A percentile compares a stretch with the other conserved stretches of the same genome.
Conservation (phyloP, 2,888 invertebrate genomes). For the Apocheima hispidaria region DNA sequence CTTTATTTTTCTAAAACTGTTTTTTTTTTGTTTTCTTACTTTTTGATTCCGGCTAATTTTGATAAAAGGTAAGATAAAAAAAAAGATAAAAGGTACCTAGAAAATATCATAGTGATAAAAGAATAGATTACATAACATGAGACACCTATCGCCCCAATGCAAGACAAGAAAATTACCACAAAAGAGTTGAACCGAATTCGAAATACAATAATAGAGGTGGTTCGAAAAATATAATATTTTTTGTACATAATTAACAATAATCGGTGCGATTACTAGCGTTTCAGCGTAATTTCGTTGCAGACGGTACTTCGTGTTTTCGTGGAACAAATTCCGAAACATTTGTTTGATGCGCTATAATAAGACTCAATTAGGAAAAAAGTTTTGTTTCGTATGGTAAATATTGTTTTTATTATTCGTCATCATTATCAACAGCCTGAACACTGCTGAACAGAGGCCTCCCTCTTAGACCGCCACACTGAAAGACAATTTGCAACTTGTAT, state of each 20-base stretch:
- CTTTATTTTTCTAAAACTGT: too few species aligned
- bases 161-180: conserved; percentile 50
- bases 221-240: conserved; percentile 62
- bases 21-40: too few species aligned
- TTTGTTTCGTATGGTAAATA: conserved; percentile 57
- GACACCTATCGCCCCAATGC: conserved; percentile 14
- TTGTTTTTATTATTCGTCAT: conserved; percentile 29
- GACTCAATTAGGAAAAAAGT: conserved; percentile 81
- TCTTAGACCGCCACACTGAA: too few species aligned
- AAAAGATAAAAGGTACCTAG: too few species aligned
- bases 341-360: conserved; percentile 85
- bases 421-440: too few species aligned
- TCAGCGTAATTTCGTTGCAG: conserved; percentile 71
- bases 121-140: conserved; percentile 27
- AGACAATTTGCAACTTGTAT: too few species aligned
- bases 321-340: conserved; percentile 83
- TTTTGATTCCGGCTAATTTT: too few species aligned
- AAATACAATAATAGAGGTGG: conserved; percentile 63
- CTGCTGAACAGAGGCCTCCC: too few species aligned
- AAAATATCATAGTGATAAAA: conserved; percentile 15
- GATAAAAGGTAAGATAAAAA: too few species aligned
- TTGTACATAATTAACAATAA: conserved; percentile 77
- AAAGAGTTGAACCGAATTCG: conserved; percentile 51
- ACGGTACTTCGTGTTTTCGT: conserved; percentile 78
- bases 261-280: conserved; percentile 70